A percentile compares a stretch with the other conserved stretches of the same genome.
phyloP scores from a whole-genome alignment of 2,113 vertebrate species.

The Crotalus horridus region DNA sequence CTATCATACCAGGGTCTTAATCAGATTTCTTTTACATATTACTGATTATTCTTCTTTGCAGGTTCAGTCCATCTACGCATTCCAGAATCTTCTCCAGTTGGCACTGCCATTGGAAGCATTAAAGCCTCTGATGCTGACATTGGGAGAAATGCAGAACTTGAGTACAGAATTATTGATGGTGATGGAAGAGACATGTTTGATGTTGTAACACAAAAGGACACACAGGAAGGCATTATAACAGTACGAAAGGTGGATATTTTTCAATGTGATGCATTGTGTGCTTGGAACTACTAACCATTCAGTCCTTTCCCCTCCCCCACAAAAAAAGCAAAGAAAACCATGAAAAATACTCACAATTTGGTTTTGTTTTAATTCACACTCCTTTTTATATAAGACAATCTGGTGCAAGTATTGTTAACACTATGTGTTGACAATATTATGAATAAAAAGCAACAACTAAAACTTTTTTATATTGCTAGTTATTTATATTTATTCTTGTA shows the following conservation, averaged over 20 bases:
- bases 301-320: background rate
- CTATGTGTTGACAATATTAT: background rate
- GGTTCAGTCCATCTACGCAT: conserved; percentile 75
- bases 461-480: background rate
- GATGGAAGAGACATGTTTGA: conserved; percentile 81
- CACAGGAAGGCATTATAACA: conserved; percentile 77
- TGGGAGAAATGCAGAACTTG: conserved; percentile 79
- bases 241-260: conserved; percentile 70
- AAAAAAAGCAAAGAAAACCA: too few species aligned
- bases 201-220: conserved; percentile 73
- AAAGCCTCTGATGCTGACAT: conserved; percentile 79
- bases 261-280: background rate
- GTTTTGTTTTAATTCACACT: background rate
- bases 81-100: conserved; percentile 72
- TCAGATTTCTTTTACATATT: background rate
- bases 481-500: background rate
- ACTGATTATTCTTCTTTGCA: conserved; percentile 55
- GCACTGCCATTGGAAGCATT: conserved; percentile 74
- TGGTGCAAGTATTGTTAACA: background rate
- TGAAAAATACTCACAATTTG: background rate
- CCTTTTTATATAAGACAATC: background rate
- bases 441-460: background rate
- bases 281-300: background rate
- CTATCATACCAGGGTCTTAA: background rate
- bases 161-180: conserved; percentile 76